Evolutionary conservation across 1,140 invertebrate genomes (phyloP).

Genomic region (Triops cancriformis): DNA sequence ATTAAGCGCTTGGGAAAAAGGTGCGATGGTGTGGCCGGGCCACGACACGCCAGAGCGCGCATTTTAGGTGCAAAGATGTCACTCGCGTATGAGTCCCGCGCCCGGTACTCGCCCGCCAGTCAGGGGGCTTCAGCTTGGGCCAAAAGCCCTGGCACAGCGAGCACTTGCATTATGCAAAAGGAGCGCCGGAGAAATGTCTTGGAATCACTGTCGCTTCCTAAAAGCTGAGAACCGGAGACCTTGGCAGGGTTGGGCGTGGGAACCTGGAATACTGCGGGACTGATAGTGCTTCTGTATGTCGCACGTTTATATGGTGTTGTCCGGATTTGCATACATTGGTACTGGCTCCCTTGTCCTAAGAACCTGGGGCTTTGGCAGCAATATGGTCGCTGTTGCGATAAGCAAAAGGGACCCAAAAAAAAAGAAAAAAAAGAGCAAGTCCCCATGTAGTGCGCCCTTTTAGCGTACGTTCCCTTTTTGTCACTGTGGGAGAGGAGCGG

Average conservation of each 20-base stretch:
- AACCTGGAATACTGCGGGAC: slow-evolving; percentile 1
- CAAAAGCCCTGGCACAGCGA: too few species aligned
- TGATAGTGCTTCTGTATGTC: slow-evolving; percentile 5
- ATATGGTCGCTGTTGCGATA: neutral
- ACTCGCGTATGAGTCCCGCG: neutral
- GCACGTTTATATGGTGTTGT: neutral
- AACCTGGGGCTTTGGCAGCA: neutral
- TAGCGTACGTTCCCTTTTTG: neutral
- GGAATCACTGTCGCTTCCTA: neutral
- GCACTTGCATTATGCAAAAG: slow-evolving; percentile 14
- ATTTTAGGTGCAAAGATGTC: slow-evolving; percentile 5
- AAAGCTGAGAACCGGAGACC: neutral
- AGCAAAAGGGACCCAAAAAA: neutral
- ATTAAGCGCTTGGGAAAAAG: slow-evolving; percentile 13
- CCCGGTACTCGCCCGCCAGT: neutral
- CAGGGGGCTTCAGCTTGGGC: neutral
- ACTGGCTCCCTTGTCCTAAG: neutral
- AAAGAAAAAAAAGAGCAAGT: neutral
- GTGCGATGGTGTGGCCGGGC: slow-evolving; percentile 6
- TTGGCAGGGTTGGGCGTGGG: neutral
- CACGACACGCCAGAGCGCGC: neutral
- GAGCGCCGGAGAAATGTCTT: neutral
- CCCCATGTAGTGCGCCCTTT: neutral
- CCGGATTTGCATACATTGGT: neutral
- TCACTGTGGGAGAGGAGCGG: neutral